A percentile compares a stretch with the other conserved stretches of the same genome.
Conservation (phyloP, 2,797 vertebrate species). For the Champsocephalus esox region DNA sequence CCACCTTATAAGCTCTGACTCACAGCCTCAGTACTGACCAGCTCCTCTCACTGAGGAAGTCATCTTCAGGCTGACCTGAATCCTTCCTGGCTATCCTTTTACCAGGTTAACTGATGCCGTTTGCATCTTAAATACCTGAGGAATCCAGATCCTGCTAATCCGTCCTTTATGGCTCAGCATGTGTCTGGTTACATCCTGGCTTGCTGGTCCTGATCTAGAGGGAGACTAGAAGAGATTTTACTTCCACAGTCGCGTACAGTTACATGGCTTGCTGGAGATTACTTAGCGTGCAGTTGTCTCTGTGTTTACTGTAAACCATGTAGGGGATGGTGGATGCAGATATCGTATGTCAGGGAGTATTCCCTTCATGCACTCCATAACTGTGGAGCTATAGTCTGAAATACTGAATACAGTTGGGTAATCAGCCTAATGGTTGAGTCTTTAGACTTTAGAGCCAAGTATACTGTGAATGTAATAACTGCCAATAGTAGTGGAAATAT, state of each 20-base stretch:
- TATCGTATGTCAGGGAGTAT: conserved; percentile 16
- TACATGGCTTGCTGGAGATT: neutral
- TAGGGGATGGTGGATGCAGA: conserved; percentile 6
- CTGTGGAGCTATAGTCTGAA: too few species aligned
- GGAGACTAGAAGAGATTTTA: neutral
- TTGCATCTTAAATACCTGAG: conserved; percentile 23
- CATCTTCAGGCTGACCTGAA: neutral
- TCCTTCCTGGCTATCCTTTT: neutral
- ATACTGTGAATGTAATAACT: too few species aligned
- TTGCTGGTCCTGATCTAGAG: neutral
- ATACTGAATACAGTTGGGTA: too few species aligned
- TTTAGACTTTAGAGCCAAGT: too few species aligned
- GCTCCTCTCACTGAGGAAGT: neutral
- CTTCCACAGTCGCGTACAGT: neutral
- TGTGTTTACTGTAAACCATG: conserved; percentile 19
- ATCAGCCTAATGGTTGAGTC: too few species aligned
- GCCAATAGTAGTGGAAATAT: too few species aligned
- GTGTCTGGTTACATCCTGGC: conserved; percentile 7
- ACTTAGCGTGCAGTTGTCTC: conserved; percentile 10
- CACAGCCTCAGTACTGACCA: neutral
- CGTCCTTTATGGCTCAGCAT: conserved; percentile 20
- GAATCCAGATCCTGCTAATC: conserved; percentile 44
- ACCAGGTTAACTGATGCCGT: neutral
- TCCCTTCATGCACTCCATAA: conserved; percentile 1
- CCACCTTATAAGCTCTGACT: neutral